A percentile compares a stretch with the other conserved stretches of the same genome.
Conservation (phyloP, 2,113 vertebrate genomes). For the Trachemys scripta region DNA sequence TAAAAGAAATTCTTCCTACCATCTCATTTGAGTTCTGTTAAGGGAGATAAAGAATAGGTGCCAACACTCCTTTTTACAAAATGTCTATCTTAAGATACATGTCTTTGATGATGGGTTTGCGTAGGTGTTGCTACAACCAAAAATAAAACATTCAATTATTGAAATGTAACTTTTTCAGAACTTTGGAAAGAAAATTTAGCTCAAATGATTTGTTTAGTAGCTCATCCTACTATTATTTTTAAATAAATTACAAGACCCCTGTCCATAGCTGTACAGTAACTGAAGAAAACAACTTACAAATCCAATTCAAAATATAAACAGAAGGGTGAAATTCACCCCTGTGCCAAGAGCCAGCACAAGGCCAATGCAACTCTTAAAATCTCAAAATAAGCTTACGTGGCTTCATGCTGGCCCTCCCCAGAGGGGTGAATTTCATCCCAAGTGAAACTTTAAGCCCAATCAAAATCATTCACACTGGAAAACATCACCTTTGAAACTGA, state of each 20-base stretch:
- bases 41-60: not conserved
- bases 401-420: not conserved
- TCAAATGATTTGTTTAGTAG: not conserved
- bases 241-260: not conserved
- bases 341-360: slow-evolving; percentile 23
- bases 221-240: not conserved
- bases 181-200: not conserved
- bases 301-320: not conserved
- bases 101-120: accelerated
- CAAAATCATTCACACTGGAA: slow-evolving; percentile 34
- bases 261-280: not conserved
- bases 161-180: not conserved
- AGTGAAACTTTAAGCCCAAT: not conserved
- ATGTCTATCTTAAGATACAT: accelerated
- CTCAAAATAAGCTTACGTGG: slow-evolving; percentile 24
- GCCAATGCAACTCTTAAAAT: not conserved
- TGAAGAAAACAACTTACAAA: slow-evolving; percentile 21
- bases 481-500: slow-evolving; percentile 26
- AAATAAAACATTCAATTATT: not conserved
- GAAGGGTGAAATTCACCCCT: slow-evolving; percentile 1
- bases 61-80: not conserved
- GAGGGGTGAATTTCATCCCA: not conserved
- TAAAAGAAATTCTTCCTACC: accelerated
- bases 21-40: not conserved
- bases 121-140: not conserved